These are phyloP conservation scores for Glaucidium brasilianum DNA, from an alignment of 2,113 vertebrate species.

Conservation along the genomic window DNA sequence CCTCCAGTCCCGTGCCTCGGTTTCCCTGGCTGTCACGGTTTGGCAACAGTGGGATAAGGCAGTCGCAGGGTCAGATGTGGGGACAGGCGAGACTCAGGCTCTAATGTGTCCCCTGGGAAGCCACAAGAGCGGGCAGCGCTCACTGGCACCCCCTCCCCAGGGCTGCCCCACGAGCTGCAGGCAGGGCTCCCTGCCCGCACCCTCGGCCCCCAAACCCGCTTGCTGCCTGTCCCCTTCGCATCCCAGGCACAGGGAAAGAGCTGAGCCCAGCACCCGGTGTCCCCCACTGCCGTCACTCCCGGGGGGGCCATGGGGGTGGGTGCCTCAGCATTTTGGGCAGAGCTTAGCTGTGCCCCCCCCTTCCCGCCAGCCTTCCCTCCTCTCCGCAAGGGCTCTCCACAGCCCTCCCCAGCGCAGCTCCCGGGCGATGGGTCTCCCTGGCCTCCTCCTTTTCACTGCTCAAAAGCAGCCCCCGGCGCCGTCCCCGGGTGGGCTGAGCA, in stretches of 20 bases:
- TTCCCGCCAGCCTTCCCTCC: no score
- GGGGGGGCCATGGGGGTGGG: accelerated
- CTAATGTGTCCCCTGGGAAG: neutral
- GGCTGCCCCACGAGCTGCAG: neutral
- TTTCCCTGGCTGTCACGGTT: neutral
- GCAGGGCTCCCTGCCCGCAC: neutral
- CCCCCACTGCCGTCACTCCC: accelerated
- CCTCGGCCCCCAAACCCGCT: neutral
- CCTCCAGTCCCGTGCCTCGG: neutral
- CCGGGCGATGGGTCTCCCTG: accelerated
- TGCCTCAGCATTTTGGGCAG: neutral
- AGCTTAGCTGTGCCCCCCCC: neutral
- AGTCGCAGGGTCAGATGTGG: accelerated
- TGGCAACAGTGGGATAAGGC: neutral
- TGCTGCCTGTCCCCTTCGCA: neutral
- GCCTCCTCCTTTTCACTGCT: accelerated
- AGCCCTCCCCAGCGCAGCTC: neutral
- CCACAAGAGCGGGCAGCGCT: neutral
- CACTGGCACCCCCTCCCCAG: neutral
- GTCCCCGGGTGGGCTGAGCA: accelerated
- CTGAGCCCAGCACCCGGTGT: neutral
- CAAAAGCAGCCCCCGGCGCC: neutral
- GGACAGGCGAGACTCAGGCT: neutral
- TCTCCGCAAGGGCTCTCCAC: neutral
- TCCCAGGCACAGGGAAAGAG: accelerated